Base-by-base conservation (phyloP, 30 jellyfish, hydroid and myxozoan genomes). In the Turritopsis rubra region DNA sequence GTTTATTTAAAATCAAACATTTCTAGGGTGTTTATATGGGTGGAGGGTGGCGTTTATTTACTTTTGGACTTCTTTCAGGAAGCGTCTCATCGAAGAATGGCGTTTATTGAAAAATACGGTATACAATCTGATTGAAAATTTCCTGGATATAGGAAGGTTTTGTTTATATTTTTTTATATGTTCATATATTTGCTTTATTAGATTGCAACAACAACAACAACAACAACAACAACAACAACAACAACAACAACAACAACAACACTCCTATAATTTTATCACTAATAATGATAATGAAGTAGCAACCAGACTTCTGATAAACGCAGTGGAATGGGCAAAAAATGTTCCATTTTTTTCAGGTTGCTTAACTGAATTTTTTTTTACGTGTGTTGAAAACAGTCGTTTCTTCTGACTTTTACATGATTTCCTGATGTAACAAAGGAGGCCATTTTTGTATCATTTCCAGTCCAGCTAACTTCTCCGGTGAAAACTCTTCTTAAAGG, bases 281-380 rank as follows among this genome's bases (percentile, higher is more conserved):
- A 24, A 52, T 19, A 65, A 30, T 65, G 52, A 27, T 1, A 24
- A 80, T 41, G 81, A 80, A 53, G 79, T 53, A 30, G 81, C 87
- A 18, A 80, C 80, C 21, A 53, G 81, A 18, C 20, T 80, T 3
- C 87, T 53, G 31, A 21, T 31, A 24, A 80, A 65, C 1, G 81
- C 87, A 24, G 87, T 80, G 28, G 99, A 93, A 41, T 93, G 99
- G 99, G 99, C 99, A 19, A 81, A 96, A 65, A 93, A 88, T 71
- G 99, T 93, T 19, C 99, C 99, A 24, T 93, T 93, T 79, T 93
- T 93, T 75, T 53, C 80, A 53, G 87, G 87, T 80, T 16, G 3
- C 13, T 80, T 3, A 41, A 41, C 13, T 3, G 60, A 41, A 41
- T 41, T 41, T 41, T 13, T 41, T 5, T n/a, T n/a, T n/a, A n/a